Evolutionary conservation across 2,797 vertebrate species (phyloP), one percentile per base, ranked within the genome.

Genomic region (Leptatherina wallacei): DNA sequence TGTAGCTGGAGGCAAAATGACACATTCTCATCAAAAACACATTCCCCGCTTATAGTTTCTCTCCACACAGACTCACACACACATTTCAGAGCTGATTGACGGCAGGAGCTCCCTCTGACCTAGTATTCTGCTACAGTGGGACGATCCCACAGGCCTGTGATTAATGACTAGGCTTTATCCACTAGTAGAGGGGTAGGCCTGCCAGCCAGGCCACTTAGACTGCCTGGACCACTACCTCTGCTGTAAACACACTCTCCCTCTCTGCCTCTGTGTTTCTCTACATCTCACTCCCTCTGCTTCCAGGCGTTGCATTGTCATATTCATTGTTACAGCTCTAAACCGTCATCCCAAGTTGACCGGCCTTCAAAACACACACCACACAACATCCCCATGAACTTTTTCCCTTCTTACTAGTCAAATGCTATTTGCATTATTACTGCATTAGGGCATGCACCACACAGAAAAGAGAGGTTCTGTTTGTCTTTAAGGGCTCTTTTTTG

Each of bases 51-150:
- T 64, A 54, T 65, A 77, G 81, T 77, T 78, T 69, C 82, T 79
- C 80, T 65, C 71, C 57, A 60, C 69, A 30, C 71, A 81, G 58
- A 44, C 81, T 61, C 69, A 64, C 83, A 61, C 71, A 65, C 62
- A 76, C 44, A 36, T 86, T 86, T 90, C 73, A 83, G 81, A 56
- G 72, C 78, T 94, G 93, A 95, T 89, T 94, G 95, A 93, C 94
- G 94, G 89, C 91, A 87, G 92, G 93, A 92, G 91, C 90, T 93
- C 89, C 89, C 78, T 77, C 85, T 94, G 93, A 95, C 94, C 94
- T 92, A 95, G 72, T 94, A 94, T 93, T 91, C 88, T 91, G 91
- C 89, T 92, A 91, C 89, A 89, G 85, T 91, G 90, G 90, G 92
- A 94, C 89, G 77, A 92, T 90, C 91, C 90, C 91, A 90, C 83